Percentiles rank a stretch among this genome's conserved stretches.
These are phyloP conservation scores for Seladonia tumulorum DNA, from an alignment of 2,888 invertebrate species.

Conservation along the genomic window DNA sequence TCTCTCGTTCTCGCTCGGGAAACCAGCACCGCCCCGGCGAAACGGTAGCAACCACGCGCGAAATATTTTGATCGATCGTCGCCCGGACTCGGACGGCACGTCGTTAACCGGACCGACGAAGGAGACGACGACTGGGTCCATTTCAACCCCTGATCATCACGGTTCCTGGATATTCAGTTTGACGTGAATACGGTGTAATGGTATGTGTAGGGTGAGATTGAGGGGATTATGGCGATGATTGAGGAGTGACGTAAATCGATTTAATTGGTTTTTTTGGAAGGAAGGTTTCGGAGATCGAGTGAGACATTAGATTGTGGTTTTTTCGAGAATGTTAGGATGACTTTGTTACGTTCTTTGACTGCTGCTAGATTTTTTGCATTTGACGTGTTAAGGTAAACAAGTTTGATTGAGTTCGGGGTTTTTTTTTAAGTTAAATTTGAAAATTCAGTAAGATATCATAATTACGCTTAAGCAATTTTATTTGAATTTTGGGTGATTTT, in stretches of 20 bases:
- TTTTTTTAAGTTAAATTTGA: not conserved
- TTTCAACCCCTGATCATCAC: not conserved
- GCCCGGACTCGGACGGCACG: conserved; percentile 13
- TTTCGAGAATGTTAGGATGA: not conserved
- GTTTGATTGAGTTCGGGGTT: not conserved
- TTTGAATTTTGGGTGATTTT: too few relatives aligned
- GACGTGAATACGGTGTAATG: not conserved
- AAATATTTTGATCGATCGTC: conserved; percentile 20
- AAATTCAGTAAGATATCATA: not conserved
- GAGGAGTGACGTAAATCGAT: not conserved
- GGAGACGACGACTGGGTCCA: not conserved
- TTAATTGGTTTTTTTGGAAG: not conserved
- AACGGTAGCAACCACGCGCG: conserved; percentile 46
- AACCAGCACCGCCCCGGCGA: not conserved
- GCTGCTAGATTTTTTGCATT: not conserved
- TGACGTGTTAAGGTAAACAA: not conserved
- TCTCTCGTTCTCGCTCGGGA: not conserved
- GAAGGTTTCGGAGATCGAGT: not conserved
- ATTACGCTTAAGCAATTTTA: too few relatives aligned
- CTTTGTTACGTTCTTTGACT: not conserved
- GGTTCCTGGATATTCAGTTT: not conserved
- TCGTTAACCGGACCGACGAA: conserved; percentile 4
- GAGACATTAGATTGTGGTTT: not conserved
- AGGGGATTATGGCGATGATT: not conserved
- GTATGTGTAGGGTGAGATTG: not conserved